Percentiles rank a stretch among this genome's conserved stretches.
These are phyloP conservation scores for Ophion slaviceki DNA, from an alignment of 2,888 invertebrate genomes.

Conservation along the genomic window DNA sequence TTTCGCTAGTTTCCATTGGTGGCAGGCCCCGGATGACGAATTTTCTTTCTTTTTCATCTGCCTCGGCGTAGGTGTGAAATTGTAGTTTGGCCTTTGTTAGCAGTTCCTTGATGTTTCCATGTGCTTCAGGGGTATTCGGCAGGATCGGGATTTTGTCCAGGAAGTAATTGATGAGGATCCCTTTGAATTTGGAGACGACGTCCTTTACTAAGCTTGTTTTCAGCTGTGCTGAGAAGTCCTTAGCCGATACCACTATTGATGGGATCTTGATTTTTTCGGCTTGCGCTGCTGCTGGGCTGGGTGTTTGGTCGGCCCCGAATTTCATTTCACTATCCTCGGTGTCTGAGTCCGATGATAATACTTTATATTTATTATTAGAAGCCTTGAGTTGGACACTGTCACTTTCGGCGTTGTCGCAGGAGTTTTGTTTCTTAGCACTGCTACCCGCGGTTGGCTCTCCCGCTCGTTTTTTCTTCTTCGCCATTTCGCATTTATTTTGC, in stretches of 20 bases:
- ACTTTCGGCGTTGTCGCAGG: too few relatives aligned
- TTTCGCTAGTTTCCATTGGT: neutral
- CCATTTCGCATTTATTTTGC: too few relatives aligned
- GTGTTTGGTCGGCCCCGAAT: too few relatives aligned
- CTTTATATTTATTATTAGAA: too few relatives aligned
- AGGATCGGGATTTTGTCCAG: neutral
- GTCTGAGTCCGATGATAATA: too few relatives aligned
- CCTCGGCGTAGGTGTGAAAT: conserved; percentile 6
- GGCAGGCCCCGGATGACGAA: neutral
- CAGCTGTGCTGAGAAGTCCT: neutral
- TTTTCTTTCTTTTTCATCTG: conserved; percentile 1
- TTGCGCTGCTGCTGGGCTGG: too few relatives aligned
- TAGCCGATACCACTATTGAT: neutral
- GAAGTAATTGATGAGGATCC: neutral
- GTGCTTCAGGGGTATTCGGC: neutral
- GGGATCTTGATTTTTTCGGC: too few relatives aligned
- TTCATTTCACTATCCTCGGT: too few relatives aligned
- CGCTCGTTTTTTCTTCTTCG: too few relatives aligned
- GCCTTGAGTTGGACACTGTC: too few relatives aligned
- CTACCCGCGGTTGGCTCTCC: too few relatives aligned
- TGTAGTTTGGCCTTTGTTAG: neutral
- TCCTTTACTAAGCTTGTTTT: neutral
- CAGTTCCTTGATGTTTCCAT: neutral
- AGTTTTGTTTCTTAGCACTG: too few relatives aligned
- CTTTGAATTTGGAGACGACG: neutral